A percentile compares a stretch with the other conserved stretches of the same genome.
These are phyloP conservation scores for Chrosomus eos DNA, from an alignment of 2,797 vertebrate genomes.

Conservation along the genomic window DNA sequence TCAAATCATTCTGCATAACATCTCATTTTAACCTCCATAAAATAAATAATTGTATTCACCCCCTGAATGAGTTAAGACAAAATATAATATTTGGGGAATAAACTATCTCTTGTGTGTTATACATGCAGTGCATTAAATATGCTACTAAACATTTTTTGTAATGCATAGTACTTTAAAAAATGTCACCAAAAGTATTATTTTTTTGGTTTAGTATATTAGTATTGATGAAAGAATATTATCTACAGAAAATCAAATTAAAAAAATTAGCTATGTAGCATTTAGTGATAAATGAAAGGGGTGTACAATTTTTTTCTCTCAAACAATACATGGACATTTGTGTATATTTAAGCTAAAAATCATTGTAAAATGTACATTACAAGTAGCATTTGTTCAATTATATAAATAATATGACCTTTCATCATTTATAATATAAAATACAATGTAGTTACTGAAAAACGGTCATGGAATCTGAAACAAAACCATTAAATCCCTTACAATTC, in stretches of 20 bases:
- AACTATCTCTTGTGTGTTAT: background rate
- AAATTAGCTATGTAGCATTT: background rate
- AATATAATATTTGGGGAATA: background rate
- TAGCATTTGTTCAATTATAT: background rate
- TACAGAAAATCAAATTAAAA: background rate
- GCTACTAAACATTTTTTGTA: background rate
- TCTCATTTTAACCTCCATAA: background rate
- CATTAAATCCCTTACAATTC: background rate
- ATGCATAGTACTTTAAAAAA: background rate
- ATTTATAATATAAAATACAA: background rate
- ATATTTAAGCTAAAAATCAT: background rate
- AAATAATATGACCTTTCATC: background rate
- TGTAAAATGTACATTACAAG: background rate
- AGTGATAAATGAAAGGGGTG: background rate
- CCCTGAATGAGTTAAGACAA: too few relatives aligned
- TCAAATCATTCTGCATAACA: background rate
- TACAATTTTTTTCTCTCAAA: background rate
- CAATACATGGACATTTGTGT: background rate
- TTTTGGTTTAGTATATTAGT: background rate
- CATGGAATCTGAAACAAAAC: background rate
- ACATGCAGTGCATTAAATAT: background rate
- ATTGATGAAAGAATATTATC: background rate
- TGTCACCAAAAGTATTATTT: background rate
- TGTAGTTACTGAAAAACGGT: background rate
- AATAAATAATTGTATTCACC: too few relatives aligned